These are phyloP conservation scores for Drosophila suzukii DNA, from an alignment of 1,140 invertebrate genomes.

Conservation along the genomic window DNA sequence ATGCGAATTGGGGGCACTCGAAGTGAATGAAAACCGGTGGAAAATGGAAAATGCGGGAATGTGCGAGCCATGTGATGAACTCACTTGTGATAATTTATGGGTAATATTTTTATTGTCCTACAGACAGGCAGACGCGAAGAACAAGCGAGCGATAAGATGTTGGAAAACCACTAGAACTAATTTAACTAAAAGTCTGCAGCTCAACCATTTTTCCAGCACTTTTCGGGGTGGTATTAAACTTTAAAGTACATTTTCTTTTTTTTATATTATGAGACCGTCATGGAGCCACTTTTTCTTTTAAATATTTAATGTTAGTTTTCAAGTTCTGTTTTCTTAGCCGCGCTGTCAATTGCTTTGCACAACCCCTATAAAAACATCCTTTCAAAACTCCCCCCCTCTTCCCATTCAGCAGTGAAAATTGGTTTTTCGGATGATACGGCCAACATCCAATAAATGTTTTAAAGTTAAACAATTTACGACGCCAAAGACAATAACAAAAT, in stretches of 20 bases:
- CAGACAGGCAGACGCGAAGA: constrained; percentile 4
- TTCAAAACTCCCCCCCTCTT: neutral
- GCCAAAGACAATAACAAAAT: constrained; percentile 58
- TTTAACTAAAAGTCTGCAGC: constrained; percentile 59
- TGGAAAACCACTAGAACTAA: constrained; percentile 49
- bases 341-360: constrained; percentile 26
- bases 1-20: constrained; percentile 14
- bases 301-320: constrained; percentile 45
- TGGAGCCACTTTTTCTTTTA: constrained; percentile 19
- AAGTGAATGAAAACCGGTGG: constrained; percentile 23
- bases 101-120: constrained; percentile 73
- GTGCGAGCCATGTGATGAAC: constrained; percentile 71
- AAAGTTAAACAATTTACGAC: constrained; percentile 55
- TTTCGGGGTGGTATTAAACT: too few relatives aligned
- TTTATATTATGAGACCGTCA: neutral
- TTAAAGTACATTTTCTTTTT: too few relatives aligned
- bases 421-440: constrained; percentile 14
- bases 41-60: constrained; percentile 4
- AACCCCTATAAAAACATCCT: neutral
- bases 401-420: constrained; percentile 23
- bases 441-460: constrained; percentile 56
- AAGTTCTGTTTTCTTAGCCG: constrained; percentile 19
- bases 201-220: constrained; percentile 6
- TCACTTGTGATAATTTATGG: constrained; percentile 77
- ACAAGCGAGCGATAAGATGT: constrained; percentile 8